Percentiles rank a stretch among this genome's conserved stretches.
Conservation (phyloP, 2,888 invertebrate species). For the Plutella xylostella region DNA sequence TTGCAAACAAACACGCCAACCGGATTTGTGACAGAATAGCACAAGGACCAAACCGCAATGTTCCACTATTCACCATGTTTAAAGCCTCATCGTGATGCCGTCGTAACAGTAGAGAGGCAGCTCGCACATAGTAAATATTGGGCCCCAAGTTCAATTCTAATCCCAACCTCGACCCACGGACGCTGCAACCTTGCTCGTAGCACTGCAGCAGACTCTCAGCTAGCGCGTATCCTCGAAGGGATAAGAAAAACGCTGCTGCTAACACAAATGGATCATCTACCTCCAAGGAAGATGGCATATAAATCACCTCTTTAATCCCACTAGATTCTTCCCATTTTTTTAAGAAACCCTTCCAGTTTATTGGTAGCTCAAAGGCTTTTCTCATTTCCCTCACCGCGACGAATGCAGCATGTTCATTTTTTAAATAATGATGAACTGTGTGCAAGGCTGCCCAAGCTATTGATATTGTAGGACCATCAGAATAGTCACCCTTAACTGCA, state of each 20-base stretch:
- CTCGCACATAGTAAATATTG: constrained; percentile 43
- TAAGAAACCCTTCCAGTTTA: constrained; percentile 42
- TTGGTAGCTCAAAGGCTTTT: constrained; percentile 39
- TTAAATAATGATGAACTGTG: constrained; percentile 36
- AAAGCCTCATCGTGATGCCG: constrained; percentile 33
- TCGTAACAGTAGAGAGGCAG: constrained; percentile 38
- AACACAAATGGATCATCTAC: constrained; percentile 40
- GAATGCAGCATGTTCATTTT: constrained; percentile 37
- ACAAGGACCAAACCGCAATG: constrained; percentile 41
- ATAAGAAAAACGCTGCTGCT: constrained; percentile 56
- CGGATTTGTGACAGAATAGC: constrained; percentile 45
- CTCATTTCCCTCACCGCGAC: constrained; percentile 50
- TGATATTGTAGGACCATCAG: constrained; percentile 47
- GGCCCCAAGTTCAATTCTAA: constrained; percentile 19
- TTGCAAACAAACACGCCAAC: constrained; percentile 32
- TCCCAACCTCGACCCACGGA: constrained; percentile 29
- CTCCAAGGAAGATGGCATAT: constrained; percentile 37
- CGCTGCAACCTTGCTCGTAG: constrained; percentile 35
- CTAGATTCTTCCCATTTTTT: constrained; percentile 42
- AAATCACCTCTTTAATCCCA: constrained; percentile 51
- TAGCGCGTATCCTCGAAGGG: constrained; percentile 47
- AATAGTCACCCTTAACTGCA: constrained; percentile 44
- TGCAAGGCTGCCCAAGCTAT: constrained; percentile 59
- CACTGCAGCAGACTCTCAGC: constrained; percentile 39
- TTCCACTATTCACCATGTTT: constrained; percentile 28